phyloP scores from a whole-genome alignment of 2,797 vertebrate genomes.

The Lemur catta region DNA sequence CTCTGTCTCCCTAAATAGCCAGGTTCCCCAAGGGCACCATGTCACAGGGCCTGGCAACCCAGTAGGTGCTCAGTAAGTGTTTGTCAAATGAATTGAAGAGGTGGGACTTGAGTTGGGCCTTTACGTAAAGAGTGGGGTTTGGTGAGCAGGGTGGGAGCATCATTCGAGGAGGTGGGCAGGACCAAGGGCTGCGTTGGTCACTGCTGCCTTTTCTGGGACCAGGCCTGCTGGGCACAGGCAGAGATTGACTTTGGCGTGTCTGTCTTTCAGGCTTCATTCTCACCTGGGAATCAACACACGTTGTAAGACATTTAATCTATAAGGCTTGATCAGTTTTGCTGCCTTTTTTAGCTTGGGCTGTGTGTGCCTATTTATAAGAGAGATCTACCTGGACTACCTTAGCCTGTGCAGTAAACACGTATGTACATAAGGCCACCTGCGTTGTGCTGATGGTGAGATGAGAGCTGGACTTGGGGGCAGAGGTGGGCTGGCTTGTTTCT shows the following conservation, averaged over 20 bases:
- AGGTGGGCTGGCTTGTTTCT: not conserved
- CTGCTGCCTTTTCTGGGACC: not conserved
- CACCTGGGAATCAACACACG: accelerated
- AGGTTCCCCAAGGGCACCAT: not conserved
- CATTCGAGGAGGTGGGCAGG: not conserved
- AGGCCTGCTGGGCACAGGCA: not conserved
- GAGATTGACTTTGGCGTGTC: not conserved
- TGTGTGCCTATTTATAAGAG: not conserved
- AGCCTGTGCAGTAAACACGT: accelerated
- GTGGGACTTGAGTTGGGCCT: not conserved
- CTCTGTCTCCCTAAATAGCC: not conserved
- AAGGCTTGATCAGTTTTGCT: not conserved
- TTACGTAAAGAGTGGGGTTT: not conserved
- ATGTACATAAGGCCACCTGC: accelerated
- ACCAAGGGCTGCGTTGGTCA: not conserved
- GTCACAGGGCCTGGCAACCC: not conserved
- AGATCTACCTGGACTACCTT: not conserved
- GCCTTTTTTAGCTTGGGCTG: not conserved
- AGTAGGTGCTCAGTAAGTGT: not conserved
- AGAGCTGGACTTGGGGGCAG: not conserved
- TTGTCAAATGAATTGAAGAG: not conserved
- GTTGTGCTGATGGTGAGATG: accelerated
- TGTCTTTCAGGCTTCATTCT: not conserved
- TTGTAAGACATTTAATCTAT: not conserved
- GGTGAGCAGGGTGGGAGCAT: not conserved